Base-by-base conservation (phyloP, 53 echinoderm and acorn worm species). In the Echinarachnius parma region DNA sequence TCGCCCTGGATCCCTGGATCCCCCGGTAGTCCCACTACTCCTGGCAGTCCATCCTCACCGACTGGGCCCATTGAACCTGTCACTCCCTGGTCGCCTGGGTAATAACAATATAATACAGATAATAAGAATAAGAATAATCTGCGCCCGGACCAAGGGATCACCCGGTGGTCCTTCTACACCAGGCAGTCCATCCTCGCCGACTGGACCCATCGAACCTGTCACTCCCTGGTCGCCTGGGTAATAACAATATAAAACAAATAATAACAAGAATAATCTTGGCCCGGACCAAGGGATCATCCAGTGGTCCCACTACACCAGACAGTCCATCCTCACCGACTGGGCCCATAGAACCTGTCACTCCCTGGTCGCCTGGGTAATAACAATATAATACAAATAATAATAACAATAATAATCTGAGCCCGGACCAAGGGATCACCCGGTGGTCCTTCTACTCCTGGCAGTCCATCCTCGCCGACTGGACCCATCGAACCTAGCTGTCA, bases 141-240 rank as follows among this genome's bases (percentile, higher is more conserved):
- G n/a, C n/a, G n/a, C 93, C 48, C 70, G 76, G 53, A 64, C 42
- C n/a, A 84, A 84, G 56, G 77, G 64, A 42, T 85, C 86, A 35
- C 90, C 90, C 2, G 86, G 90, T n/a, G 82, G 86, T 35, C 90
- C 90, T 0, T 86, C 86, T 44, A 82, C 90, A 22, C 93, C 93
- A 21, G 82, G 86, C 15, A 89, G 65, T 46, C 93, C 93, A 5
- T 75, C 63, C 50, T 76, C 66, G 10, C 93, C 93, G 9, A 53
- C 72, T 18, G 81, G 71, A 10, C 93, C 93, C 2, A 64, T 28
- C 0, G 77, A 63, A 15, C 93, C 93, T 11, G 89, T 80, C 53
- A 89, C 86, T 21, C 93, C 93, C 2, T 69, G 34, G 15, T 82
- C 90, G 58, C 90, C 86, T 85, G 48, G 10, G 16, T n/a, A n/a